Evolutionary conservation across 2,113 vertebrate genomes (phyloP), one percentile per base, ranked within the genome.

Genomic region (Eurypyga helias): DNA sequence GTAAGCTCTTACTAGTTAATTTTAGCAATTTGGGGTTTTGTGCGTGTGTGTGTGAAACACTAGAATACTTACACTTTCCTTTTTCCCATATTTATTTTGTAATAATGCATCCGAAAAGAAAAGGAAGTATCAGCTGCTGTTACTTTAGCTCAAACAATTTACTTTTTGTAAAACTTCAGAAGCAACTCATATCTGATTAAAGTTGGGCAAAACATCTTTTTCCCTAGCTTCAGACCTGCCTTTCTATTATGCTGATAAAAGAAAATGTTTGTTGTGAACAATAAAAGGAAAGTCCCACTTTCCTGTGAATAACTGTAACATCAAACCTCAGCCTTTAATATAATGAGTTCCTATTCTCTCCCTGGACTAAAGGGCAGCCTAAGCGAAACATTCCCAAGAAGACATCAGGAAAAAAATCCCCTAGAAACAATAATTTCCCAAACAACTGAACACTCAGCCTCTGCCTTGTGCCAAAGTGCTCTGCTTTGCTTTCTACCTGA

Each of bases 201-300:
- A 58, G 20, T 3, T 83, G 70, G 49, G 73, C 34, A 79, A 92
- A 93, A 91, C 66, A 87, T 71, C 81, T 72, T 58, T 60, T 31
- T 11, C 26, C 16, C 41, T 73, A 29, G 71, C 43, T 83, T 89
- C 86, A 95, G 84, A 80, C n/a, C 58, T 93, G 92, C 94, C 65
- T 79, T 92, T 79, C 65, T 76, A 14, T 94, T 95, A 62, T 60
- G 76, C 58, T 87, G 89, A 49, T 73, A 46, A 83, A 89, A 82
- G 96, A 97, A 91, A 96, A 66, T 67, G 80, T 86, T 94, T 93
- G 31, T 91, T 87, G 73, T 92, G 94, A 97, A 93, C 87, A 96
- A 96, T 83, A 76, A 75, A 95, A 93, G 96, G 94, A 95, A 97
- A 97, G 94, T 43, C 78, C 66, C 83, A 61, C 89, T 94, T 82